Conservation (phyloP, 2,888 invertebrate species). For the Drosophila anceps region DNA sequence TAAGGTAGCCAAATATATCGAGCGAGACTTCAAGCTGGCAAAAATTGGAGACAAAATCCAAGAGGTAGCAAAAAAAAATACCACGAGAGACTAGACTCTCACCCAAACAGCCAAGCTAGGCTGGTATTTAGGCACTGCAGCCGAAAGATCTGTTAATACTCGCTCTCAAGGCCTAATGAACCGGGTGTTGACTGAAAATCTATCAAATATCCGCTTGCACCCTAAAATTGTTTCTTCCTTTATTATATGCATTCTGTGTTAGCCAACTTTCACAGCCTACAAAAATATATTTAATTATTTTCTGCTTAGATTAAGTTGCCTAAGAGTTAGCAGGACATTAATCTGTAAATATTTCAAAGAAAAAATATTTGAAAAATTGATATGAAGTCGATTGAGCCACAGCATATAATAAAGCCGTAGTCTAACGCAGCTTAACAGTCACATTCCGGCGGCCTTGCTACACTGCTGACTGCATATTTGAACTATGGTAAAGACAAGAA, state of each 20-base stretch:
- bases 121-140: too few species aligned
- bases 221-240: background rate
- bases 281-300: background rate
- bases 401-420: background rate
- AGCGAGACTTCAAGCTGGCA: too few species aligned
- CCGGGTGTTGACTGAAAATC: too few species aligned
- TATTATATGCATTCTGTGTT: background rate
- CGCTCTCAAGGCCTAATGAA: too few species aligned
- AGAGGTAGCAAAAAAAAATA: too few species aligned
- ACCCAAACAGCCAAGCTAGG: too few species aligned
- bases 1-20: too few species aligned
- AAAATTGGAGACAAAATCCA: too few species aligned
- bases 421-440: background rate
- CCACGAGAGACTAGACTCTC: too few species aligned
- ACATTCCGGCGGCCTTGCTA: background rate
- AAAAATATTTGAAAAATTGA: background rate
- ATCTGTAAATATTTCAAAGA: background rate
- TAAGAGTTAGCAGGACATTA: background rate
- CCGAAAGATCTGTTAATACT: too few species aligned
- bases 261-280: background rate
- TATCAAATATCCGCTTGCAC: too few species aligned
- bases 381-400: background rate
- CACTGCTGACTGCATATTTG: conserved; percentile 18
- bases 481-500: conserved; percentile 47
- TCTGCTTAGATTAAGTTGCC: background rate